Conservation (phyloP, 2,888 invertebrate species). For the Platycnemis pennipes region DNA sequence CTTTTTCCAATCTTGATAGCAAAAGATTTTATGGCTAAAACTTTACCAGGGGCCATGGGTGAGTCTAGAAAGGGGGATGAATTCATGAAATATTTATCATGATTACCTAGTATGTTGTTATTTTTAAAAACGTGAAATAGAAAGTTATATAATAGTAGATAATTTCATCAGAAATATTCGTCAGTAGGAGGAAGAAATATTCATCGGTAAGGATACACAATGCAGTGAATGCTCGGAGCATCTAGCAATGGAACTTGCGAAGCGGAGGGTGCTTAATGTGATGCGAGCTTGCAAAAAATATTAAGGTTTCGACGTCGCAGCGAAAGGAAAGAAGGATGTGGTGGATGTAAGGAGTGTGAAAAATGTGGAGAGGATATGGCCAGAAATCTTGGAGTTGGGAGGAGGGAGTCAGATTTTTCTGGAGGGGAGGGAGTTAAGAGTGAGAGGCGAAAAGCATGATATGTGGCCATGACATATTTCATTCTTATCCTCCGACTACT, state of each 20-base stretch:
- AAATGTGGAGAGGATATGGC: not conserved
- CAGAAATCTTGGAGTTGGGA: not conserved
- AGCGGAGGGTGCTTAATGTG: not conserved
- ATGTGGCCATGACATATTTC: conserved; percentile 1
- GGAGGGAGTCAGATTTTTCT: not conserved
- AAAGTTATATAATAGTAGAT: too few species aligned
- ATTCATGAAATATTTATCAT: too few species aligned
- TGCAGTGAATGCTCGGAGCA: not conserved
- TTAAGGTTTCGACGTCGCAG: not conserved
- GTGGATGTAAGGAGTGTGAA: not conserved
- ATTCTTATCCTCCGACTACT: not conserved
- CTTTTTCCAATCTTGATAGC: too few species aligned
- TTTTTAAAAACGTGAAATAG: too few species aligned
- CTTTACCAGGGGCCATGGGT: too few species aligned
- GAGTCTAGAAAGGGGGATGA: too few species aligned
- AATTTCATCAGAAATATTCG: too few species aligned
- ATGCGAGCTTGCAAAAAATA: not conserved
- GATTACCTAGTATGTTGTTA: too few species aligned
- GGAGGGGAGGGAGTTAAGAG: not conserved
- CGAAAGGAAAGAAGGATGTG: not conserved
- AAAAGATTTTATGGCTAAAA: too few species aligned
- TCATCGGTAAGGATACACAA: not conserved
- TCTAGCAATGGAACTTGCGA: not conserved
- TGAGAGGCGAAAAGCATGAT: not conserved
- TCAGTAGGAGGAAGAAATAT: too few species aligned